Base-by-base conservation (phyloP, 2,888 invertebrate species). In the Cylloceria caligata region DNA sequence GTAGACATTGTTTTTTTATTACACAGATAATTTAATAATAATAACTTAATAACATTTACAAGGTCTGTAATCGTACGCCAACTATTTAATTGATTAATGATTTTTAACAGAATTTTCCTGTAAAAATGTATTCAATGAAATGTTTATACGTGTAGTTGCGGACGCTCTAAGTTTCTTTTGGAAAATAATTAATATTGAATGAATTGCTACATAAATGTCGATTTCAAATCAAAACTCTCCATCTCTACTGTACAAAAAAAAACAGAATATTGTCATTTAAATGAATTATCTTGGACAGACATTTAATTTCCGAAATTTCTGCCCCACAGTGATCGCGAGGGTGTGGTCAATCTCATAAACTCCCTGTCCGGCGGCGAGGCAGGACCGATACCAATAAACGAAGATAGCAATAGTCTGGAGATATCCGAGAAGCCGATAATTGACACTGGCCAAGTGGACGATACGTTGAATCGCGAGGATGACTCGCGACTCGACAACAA, bases 341-440 rank as follows among this genome's bases (percentile, higher is more conserved):
- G 97, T 86, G 94, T 99, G 86, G 95, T 96, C 7, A 95, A 95
- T 89, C 94, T 99, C 42, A 97, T 98, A 91, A 94, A 94, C 55
- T 95, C 96, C 84, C 93, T 98, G 69, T 96, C 95, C 74, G 95
- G 94, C 88, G 96, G 96, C 19, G 96, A 97, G 89, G 95, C 95
- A 81, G 94, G 95, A 27, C 95, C 95, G 80, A 91, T 94, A 81
- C 94, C 95, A 27, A 93, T 95, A 60, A 94, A 94, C 16, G 95
- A 95, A 88, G 96, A 96, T 81, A 95, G 95, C 86, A 96, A 95
- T 88, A 95, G 95, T 86, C 92, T 94, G 82, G 94, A 94, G 87
- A 93, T 89, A 55, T 87, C 93, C 36, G 94, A 95, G 77, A 94
- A 94, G 88, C 94, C 94, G 6, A 93, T 93, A 52, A 93, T 93